Evolutionary conservation across 2,797 vertebrate species (phyloP).

Genomic region (Lepus townsendii): DNA sequence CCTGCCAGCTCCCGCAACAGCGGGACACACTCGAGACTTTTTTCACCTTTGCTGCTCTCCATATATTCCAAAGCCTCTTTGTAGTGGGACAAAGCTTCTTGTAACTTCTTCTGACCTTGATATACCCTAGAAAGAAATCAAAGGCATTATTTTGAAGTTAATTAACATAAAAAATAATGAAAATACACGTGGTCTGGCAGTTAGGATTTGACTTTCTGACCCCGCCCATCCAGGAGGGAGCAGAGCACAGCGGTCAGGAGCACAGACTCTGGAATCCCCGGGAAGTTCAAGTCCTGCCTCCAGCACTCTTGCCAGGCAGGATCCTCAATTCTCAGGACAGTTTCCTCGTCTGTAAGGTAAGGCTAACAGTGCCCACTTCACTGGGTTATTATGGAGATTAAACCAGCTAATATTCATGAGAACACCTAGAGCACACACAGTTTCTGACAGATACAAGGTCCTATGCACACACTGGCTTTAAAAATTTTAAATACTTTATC

Average conservation of each 20-base stretch:
- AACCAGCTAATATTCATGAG: not conserved
- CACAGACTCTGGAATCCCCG: not conserved
- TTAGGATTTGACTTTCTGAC: not conserved
- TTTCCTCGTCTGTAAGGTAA: not conserved
- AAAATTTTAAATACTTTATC: not conserved
- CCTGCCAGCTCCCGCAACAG: slow-evolving; percentile 88
- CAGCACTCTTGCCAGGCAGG: too few relatives aligned
- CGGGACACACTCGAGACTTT: slow-evolving; percentile 78
- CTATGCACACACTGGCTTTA: not conserved
- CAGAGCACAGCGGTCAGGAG: not conserved
- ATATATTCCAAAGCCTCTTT: slow-evolving; percentile 87
- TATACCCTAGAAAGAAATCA: slow-evolving; percentile 85
- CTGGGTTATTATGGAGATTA: not conserved
- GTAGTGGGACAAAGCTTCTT: slow-evolving; percentile 87
- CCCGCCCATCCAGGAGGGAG: not conserved
- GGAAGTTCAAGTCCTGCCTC: not conserved
- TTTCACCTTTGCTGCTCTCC: slow-evolving; percentile 78
- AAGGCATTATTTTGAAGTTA: slow-evolving; percentile 13
- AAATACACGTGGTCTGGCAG: not conserved
- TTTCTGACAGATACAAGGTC: not conserved
- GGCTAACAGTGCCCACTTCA: not conserved
- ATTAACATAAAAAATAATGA: slow-evolving; percentile 5
- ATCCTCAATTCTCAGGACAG: not conserved
- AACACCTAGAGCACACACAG: not conserved
- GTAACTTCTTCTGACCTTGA: slow-evolving; percentile 85